Evolutionary conservation across 1,140 invertebrate genomes (phyloP), one percentile per base, ranked within the genome.

Genomic region (Colletes gigas): DNA sequence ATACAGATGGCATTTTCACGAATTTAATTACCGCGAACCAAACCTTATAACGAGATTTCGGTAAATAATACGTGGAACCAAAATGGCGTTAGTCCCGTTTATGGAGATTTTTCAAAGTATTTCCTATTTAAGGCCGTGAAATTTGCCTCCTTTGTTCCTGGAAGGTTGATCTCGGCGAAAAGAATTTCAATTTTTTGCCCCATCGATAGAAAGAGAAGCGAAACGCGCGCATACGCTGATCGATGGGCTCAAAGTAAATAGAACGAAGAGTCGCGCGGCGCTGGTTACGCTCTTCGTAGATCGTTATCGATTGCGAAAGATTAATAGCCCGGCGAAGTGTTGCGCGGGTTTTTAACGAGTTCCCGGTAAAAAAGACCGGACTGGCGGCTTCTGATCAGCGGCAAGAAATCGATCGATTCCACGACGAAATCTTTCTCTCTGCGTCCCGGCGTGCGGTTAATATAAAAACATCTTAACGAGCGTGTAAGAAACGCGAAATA

Each of bases 401-500:
- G 76, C 57, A 71, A 70, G 75, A 78, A 78, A 65, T 30, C 65
- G 81, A 67, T 70, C 75, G 69, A 55, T 73, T 50, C n/a, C 19
- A 12, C 47, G 19, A 66, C 30, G 14, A 75, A 80, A 75, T 66
- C 44, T 59, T 15, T 8, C 50, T n/a, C 15, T 8, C 8, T 47
- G n/a, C 12, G 47, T n/a, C 41, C 59, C 63, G 44, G 67, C 66
- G 66, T 59, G 52, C 44, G 60, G 60, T 44, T 67, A 75, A 55
- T 70, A 63, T 47, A 87, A 87, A 83, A 86, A 88, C 85, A 30
- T 80, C 70, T 84, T 89, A 89, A 89, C 88, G 81, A 89, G 82
- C 85, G 82, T 88, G 85, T 87, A 85, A 89, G 85, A 87, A 89
- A 89, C 72, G 81, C 55, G 80, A 84, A 86, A 89, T 88, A 89